A percentile compares a stretch with the other conserved stretches of the same genome.
Evolutionary conservation across 2,888 invertebrate species (phyloP).

Genomic region (Ypsolopha sequella): DNA sequence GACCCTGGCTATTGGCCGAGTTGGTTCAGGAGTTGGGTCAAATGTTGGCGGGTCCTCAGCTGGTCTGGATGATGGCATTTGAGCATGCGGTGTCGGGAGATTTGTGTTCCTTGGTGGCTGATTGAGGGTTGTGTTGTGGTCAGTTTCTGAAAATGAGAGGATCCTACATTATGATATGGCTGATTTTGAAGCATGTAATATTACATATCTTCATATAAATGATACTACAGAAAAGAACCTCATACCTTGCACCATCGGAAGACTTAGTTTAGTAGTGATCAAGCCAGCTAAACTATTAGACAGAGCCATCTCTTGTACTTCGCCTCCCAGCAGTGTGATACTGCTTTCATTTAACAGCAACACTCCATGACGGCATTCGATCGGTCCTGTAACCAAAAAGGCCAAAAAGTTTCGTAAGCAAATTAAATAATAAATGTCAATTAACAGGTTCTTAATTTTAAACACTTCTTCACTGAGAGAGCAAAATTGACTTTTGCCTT

Average conservation of each 20-base stretch:
- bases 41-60: not conserved
- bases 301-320: conserved; percentile 73
- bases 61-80: conserved; percentile 22
- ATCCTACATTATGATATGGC: not conserved
- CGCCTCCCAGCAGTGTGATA: conserved; percentile 77
- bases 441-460: too few relatives aligned
- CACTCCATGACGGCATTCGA: conserved; percentile 78
- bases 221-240: not conserved
- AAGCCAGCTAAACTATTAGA: conserved; percentile 73
- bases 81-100: conserved; percentile 28
- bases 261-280: conserved; percentile 68
- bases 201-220: not conserved
- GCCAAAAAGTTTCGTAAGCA: too few relatives aligned
- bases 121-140: conserved; percentile 21
- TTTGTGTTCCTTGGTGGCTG: conserved; percentile 27
- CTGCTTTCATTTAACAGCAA: conserved; percentile 73
- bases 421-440: too few relatives aligned
- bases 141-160: conserved; percentile 22
- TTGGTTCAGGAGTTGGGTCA: conserved; percentile 18
- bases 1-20: conserved; percentile 25
- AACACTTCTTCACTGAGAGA: too few relatives aligned
- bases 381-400: conserved; percentile 60
- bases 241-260: conserved; percentile 42
- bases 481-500: too few relatives aligned
- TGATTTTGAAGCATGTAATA: too few relatives aligned